These are phyloP conservation scores for Rhodinocichla rosea DNA, from an alignment of 2,113 vertebrate species.

Conservation along the genomic window DNA sequence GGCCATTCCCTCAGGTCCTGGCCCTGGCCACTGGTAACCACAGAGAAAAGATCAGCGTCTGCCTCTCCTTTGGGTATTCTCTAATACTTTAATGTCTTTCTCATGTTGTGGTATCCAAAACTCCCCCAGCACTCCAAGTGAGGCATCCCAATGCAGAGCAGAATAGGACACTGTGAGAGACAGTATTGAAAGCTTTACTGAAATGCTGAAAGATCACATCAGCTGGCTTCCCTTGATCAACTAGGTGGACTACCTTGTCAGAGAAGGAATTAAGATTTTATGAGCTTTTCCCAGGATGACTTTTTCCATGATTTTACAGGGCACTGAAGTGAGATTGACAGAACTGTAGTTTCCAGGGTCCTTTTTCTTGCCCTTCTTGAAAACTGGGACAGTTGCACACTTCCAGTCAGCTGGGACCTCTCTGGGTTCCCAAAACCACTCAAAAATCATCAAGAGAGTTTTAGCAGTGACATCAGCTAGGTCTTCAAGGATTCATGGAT, in stretches of 20 bases:
- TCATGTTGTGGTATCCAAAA: neutral
- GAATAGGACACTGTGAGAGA: neutral
- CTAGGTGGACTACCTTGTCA: neutral
- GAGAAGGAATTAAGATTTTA: neutral
- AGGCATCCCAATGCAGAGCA: neutral
- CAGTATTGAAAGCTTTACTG: neutral
- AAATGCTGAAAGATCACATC: neutral
- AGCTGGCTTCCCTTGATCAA: neutral
- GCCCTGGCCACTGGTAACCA: neutral
- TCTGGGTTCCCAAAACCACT: neutral
- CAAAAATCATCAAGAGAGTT: neutral
- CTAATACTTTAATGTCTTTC: neutral
- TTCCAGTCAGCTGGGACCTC: neutral
- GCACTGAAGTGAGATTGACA: neutral
- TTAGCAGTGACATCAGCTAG: neutral
- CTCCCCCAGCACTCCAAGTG: neutral
- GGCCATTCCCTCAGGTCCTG: neutral
- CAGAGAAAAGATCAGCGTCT: neutral
- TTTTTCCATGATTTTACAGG: neutral
- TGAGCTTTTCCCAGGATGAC: neutral
- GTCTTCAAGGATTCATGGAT: neutral
- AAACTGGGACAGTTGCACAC: accelerated
- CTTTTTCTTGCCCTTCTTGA: neutral
- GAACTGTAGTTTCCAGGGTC: neutral
- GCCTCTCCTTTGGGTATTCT: neutral